Evolutionary conservation across 2,113 vertebrate genomes (phyloP).

Genomic region (Syrrhaptes paradoxus): DNA sequence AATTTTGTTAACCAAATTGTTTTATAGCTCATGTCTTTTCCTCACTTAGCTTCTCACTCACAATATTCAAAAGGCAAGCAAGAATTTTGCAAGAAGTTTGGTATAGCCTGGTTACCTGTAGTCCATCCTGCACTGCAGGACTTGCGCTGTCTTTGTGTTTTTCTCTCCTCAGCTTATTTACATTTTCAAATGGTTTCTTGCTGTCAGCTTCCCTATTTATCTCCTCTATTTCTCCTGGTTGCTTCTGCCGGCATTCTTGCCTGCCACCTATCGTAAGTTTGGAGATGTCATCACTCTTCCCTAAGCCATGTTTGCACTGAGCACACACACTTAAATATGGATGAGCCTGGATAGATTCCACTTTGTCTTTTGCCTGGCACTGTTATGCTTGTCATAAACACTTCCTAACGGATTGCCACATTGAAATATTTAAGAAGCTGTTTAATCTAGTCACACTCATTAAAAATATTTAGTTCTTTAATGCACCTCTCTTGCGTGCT

Average conservation of each 20-base stretch:
- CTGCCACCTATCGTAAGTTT: slow-evolving; percentile 55
- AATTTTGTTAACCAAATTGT: neutral
- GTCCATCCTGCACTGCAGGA: neutral
- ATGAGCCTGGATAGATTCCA: slow-evolving; percentile 66
- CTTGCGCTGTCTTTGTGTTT: neutral
- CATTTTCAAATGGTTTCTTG: neutral
- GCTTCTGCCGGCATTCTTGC: slow-evolving; percentile 46
- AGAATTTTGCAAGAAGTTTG: neutral
- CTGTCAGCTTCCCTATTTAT: neutral
- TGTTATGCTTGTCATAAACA: slow-evolving; percentile 69
- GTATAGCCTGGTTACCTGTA: accelerated
- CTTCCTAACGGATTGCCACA: slow-evolving; percentile 65
- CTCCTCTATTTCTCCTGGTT: neutral
- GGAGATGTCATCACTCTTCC: slow-evolving; percentile 40
- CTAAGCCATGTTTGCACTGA: slow-evolving; percentile 24
- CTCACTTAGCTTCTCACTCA: neutral
- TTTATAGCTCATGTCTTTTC: neutral
- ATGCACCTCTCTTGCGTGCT: neutral
- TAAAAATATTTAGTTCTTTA: slow-evolving; percentile 57
- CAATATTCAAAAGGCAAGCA: neutral
- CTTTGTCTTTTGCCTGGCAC: slow-evolving; percentile 73
- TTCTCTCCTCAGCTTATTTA: neutral
- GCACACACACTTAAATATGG: slow-evolving; percentile 69
- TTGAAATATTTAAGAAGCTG: slow-evolving; percentile 68
- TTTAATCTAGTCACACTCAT: slow-evolving; percentile 60